Conservation (phyloP, 2,888 invertebrate species). For the Spicauda simplicius region DNA sequence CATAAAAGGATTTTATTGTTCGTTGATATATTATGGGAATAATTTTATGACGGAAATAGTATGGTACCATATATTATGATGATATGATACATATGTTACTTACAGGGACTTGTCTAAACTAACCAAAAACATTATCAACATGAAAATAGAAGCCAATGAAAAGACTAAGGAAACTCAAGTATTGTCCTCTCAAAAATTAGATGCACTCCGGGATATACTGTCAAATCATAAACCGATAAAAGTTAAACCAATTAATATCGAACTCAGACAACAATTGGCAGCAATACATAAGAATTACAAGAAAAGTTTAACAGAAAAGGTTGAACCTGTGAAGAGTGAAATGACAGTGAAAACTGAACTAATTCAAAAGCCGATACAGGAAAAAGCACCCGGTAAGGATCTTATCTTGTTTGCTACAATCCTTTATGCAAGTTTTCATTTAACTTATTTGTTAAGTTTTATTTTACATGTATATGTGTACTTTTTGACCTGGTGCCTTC, state of each 20-base stretch:
- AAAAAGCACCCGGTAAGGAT: conserved; percentile 43
- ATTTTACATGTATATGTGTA: too few species aligned
- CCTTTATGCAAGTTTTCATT: too few species aligned
- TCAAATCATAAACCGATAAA: conserved; percentile 80
- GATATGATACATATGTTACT: background rate
- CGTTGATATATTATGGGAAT: too few species aligned
- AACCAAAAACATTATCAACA: conserved; percentile 79
- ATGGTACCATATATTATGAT: too few species aligned
- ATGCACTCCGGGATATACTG: conserved; percentile 78
- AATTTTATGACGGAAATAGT: too few species aligned
- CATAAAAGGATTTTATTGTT: too few species aligned
- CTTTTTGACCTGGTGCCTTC: too few species aligned
- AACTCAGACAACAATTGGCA: conserved; percentile 69
- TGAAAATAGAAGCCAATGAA: conserved; percentile 75
- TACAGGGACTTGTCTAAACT: conserved; percentile 77
- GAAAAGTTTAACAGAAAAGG: conserved; percentile 59
- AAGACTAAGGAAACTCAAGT: conserved; percentile 65
- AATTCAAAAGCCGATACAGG: background rate
- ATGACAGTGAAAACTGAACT: conserved; percentile 8
- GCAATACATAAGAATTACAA: conserved; percentile 67
- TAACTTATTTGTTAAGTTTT: too few species aligned
- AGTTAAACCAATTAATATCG: conserved; percentile 79
- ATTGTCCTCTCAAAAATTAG: conserved; percentile 78
- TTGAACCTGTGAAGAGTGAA: conserved; percentile 38
- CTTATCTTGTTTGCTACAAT: too few species aligned